Conservation (phyloP, 2,797 vertebrate genomes). For the Fringilla coelebs region DNA sequence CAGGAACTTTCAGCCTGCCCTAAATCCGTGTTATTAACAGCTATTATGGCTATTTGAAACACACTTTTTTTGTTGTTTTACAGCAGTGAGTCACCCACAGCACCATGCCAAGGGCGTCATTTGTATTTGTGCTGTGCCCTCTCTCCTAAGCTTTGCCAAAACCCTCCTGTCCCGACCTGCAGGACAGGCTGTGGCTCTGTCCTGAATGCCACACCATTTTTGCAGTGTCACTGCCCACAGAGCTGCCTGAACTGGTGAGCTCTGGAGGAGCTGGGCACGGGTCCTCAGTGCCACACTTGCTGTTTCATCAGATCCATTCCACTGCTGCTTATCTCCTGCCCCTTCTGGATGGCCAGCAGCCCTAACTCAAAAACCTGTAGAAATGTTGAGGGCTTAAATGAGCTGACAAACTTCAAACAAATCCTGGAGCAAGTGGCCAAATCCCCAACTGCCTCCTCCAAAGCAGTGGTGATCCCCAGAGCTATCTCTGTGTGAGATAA, state of each 20-base stretch:
- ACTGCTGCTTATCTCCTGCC: not conserved
- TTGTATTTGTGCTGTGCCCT: not conserved
- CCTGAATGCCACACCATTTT: not conserved
- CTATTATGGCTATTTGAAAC: not conserved
- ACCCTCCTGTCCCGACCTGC: not conserved
- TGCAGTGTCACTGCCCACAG: rapidly evolving
- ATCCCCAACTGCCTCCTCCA: not conserved
- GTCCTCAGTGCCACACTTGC: not conserved
- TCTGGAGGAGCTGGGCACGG: not conserved
- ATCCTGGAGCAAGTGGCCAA: not conserved
- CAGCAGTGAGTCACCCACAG: not conserved
- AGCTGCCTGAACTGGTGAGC: not conserved
- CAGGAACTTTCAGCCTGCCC: not conserved
- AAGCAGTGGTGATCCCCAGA: not conserved
- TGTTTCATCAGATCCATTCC: not conserved
- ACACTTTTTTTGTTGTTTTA: not conserved
- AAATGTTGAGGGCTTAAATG: not conserved
- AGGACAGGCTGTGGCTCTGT: not conserved
- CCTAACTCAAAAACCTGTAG: not conserved
- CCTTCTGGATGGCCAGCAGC: not conserved
- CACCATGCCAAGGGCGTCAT: not conserved
- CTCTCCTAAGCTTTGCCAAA: not conserved
- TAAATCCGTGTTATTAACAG: constrained; percentile 12
- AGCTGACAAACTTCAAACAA: not conserved
- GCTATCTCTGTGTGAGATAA: not conserved